Base-by-base conservation (phyloP, 2,797 vertebrate genomes). In the Etheostoma perlongum region DNA sequence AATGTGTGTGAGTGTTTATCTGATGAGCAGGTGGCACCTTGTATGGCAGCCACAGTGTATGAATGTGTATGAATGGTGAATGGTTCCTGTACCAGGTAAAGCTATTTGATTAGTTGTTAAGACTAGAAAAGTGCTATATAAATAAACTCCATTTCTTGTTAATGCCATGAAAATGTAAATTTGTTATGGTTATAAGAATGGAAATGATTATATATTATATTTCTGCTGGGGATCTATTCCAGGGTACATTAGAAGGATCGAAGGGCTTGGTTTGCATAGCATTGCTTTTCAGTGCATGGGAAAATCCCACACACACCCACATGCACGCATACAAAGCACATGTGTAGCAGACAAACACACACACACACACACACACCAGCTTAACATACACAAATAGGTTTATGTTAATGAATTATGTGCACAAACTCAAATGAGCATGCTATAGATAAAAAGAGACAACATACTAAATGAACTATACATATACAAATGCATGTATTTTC, bases 201-300 rank as follows among this genome's bases (percentile, higher is more conserved):
- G 90, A 83, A 92, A 91, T 87, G 6, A 27, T 27, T 27, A 27
- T 27, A 27, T 30, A 30, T 30, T 5, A 52, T 67, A 46, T 79
- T 83, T 81, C 64, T 82, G 63, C 81, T 16, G 59, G 83, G 85
- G 83, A 85, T 83, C 89, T 80, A 84, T 88, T 87, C 86, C 91
- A 86, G 89, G 66, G 75, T 82, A 84, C 88, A 88, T 91, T 90
- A 85, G 25, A 72, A 46, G 73, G 48, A 58, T 87, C 80, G 78
- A 66, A 67, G 77, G 77, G 53, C 52, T 49, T 72, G 63, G 61
- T 88, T 88, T 89, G 85, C 88, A 91, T 93, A 83, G 89, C 81
- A 88, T 93, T 90, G 89, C 91, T 89, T 92, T 84, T 83, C 87
- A 82, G 76, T 63, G 80, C 49, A 23, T 57, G 44, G 73, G 33